phyloP scores from a whole-genome alignment of 2,888 invertebrate genomes.

The Dicycla oo region DNA sequence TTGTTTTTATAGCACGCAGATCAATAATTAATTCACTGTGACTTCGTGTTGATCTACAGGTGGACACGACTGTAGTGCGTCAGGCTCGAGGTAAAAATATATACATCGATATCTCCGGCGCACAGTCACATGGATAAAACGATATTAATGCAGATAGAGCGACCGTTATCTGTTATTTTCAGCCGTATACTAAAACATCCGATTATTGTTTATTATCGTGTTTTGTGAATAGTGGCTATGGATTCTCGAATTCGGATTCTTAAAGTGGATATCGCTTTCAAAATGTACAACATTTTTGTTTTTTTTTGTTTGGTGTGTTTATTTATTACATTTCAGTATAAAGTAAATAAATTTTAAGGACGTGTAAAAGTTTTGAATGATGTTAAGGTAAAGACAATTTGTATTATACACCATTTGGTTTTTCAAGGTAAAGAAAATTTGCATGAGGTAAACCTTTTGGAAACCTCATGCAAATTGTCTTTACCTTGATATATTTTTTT shows the following conservation, averaged over 20 bases:
- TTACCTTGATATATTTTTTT: too few relatives aligned
- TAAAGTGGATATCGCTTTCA: slow-evolving; percentile 12
- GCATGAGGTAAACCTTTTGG: too few relatives aligned
- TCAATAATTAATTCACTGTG: slow-evolving; percentile 46
- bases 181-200: slow-evolving; percentile 52
- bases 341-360: neutral
- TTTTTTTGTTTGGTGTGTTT: neutral
- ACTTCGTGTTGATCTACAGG: slow-evolving; percentile 30
- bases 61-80: slow-evolving; percentile 69
- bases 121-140: slow-evolving; percentile 61
- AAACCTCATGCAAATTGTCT: too few relatives aligned
- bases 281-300: neutral
- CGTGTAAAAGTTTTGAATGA: neutral
- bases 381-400: neutral
- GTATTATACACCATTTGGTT: too few relatives aligned
- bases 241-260: slow-evolving; percentile 18
- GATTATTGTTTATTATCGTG: slow-evolving; percentile 52
- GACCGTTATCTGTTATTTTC: slow-evolving; percentile 55
- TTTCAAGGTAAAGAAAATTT: too few relatives aligned
- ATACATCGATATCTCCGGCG: slow-evolving; percentile 56
- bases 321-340: neutral
- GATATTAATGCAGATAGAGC: slow-evolving; percentile 61
- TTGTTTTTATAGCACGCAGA: slow-evolving; percentile 31
- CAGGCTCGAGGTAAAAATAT: slow-evolving; percentile 69
- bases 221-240: slow-evolving; percentile 23